phyloP scores from a whole-genome alignment of 2,888 invertebrate genomes.

The Protophormia terraenovae region DNA sequence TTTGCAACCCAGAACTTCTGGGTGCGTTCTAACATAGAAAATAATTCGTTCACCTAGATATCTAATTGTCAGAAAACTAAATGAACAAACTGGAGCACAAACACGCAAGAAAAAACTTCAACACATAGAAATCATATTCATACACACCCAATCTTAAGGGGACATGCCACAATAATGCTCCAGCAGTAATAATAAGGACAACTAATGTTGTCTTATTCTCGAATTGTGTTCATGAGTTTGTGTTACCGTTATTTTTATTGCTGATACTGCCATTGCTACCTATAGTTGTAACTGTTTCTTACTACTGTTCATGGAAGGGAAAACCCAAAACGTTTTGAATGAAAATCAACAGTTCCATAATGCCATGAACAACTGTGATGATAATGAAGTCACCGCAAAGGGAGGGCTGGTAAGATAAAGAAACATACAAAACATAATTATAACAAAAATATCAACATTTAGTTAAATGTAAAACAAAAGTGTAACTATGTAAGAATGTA shows the following conservation, averaged over 20 bases:
- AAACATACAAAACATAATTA: background rate
- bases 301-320: background rate
- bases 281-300: background rate
- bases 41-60: slow-evolving; percentile 52
- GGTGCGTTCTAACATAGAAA: too few species aligned
- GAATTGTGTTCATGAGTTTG: background rate
- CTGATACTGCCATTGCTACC: slow-evolving; percentile 1
- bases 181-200: slow-evolving; percentile 52
- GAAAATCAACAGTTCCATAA: slow-evolving; percentile 42
- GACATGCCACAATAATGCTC: slow-evolving; percentile 38
- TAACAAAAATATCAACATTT: slow-evolving; percentile 8
- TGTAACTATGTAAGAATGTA: too few species aligned
- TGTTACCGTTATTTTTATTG: slow-evolving; percentile 16
- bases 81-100: slow-evolving; percentile 44
- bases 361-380: slow-evolving; percentile 43
- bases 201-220: slow-evolving; percentile 27
- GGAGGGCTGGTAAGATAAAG: slow-evolving; percentile 3
- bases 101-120: slow-evolving; percentile 18
- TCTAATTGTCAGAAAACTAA: slow-evolving; percentile 52
- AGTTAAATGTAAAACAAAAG: slow-evolving; percentile 19
- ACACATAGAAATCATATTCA: background rate
- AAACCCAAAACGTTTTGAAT: slow-evolving; percentile 18
- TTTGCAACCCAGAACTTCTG: too few species aligned
- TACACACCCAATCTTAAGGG: slow-evolving; percentile 22
- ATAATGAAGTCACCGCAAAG: slow-evolving; percentile 47